Base-by-base conservation (phyloP, 2,113 vertebrate genomes). In the Orcinus orca region DNA sequence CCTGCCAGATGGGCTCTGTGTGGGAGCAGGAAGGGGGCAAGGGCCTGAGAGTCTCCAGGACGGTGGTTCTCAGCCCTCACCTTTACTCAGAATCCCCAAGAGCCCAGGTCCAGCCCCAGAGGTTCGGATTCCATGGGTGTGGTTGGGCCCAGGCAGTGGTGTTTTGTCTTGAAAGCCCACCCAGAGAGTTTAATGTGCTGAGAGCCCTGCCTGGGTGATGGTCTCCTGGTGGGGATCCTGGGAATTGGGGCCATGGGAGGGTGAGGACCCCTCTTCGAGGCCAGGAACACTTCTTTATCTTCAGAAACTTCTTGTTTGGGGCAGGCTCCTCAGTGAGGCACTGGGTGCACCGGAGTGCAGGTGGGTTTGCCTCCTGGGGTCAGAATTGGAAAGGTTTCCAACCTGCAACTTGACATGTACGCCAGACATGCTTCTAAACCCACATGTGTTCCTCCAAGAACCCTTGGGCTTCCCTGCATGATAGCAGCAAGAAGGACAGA, bases 271-370 rank as follows among this genome's bases (percentile, higher is more conserved):
- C 15, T 26, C 11, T 1, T 3, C 3, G 26, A 63, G 58, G 9
- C 36, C 53, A 29, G 62, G 62, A 11, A 41, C 58, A n/a, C 6
- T 8, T 79, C n/a, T 53, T 26, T 60, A 25, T 79, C 15, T 47
- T 63, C 58, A 25, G 47, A 76, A 62, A 31, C 71, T 26, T 50
- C 23, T 21, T 13, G 31, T 50, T 50, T 20, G 71, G 50, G 44
- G 44, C 47, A 26, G 38, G 25, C n/a, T 67, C 31, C 55, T 82
- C 25, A 17, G 50, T 65, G 12, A 15, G n/a, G 70, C 12, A 3
- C 79, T 36, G 0, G 10, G 44, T 0, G 1, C 7, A 53, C 31
- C 6, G 0, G 17, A 33, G 11, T 53, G 3, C 63, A 26, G 62
- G 1, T 31, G 31, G 23, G 14, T 9, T 77, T 77, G 77, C 68